Conservation (phyloP, 2,888 invertebrate genomes). For the Aspidiotus rigidus region DNA sequence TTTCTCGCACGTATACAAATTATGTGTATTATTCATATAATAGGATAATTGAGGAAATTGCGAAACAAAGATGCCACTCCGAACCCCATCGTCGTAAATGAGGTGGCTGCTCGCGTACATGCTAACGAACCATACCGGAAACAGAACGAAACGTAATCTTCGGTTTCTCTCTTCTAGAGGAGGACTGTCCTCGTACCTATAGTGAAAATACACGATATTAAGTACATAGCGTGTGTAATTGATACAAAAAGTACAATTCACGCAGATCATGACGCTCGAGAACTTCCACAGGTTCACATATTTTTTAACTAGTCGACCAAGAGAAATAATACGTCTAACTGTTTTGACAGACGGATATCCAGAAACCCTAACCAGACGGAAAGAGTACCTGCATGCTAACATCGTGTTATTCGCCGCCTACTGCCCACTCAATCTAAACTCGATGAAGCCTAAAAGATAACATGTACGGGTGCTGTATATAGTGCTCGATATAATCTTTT, state of each 20-base stretch:
- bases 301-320: not conserved
- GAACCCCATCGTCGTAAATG: not conserved
- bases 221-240: not conserved
- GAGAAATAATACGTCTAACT: not conserved
- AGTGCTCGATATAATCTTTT: constrained; percentile 22
- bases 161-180: not conserved
- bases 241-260: not conserved
- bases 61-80: constrained; percentile 2
- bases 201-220: not conserved
- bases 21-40: not conserved
- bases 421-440: constrained; percentile 27
- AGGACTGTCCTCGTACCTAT: too few relatives aligned
- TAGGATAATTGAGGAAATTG: not conserved
- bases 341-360: constrained; percentile 13
- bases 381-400: constrained; percentile 28
- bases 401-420: not conserved
- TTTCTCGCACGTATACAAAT: too few relatives aligned
- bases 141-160: not conserved
- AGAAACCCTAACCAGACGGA: constrained; percentile 31
- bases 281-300: constrained; percentile 13
- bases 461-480: constrained; percentile 30
- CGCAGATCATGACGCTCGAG: not conserved
- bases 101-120: not conserved
- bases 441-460: constrained; percentile 32
- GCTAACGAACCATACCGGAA: not conserved